These are phyloP conservation scores for Trissolcus basalis DNA, from an alignment of 1,140 invertebrate genomes.

Conservation along the genomic window DNA sequence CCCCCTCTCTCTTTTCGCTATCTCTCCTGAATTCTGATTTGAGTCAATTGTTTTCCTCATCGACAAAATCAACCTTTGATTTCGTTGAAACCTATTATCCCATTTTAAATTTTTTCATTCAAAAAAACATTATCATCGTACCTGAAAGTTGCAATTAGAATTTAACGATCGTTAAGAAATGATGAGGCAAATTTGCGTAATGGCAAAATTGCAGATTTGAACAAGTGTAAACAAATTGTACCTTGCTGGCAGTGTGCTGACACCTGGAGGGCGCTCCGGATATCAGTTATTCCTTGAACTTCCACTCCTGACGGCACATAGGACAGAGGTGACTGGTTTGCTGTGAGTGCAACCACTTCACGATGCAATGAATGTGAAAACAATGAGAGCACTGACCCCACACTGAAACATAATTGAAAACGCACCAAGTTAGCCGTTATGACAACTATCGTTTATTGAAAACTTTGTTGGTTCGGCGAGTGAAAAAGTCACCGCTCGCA, in stretches of 20 bases:
- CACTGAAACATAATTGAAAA: slow-evolving; percentile 79
- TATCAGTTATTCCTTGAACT: slow-evolving; percentile 88
- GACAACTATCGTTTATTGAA: background rate
- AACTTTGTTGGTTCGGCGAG: background rate
- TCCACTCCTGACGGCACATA: slow-evolving; percentile 99
- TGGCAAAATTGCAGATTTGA: background rate
- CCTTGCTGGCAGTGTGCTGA: slow-evolving; percentile 61
- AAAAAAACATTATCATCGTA: too few relatives aligned
- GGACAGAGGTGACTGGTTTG: slow-evolving; percentile 97
- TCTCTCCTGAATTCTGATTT: too few relatives aligned
- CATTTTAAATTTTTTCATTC: too few relatives aligned
- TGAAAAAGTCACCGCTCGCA: background rate
- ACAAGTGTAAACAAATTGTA: slow-evolving; percentile 7
- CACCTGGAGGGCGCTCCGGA: slow-evolving; percentile 64
- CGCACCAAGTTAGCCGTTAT: slow-evolving; percentile 2
- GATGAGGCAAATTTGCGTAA: too few relatives aligned
- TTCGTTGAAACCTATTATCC: too few relatives aligned
- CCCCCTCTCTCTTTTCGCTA: too few relatives aligned
- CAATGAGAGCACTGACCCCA: slow-evolving; percentile 99
- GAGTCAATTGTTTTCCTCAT: too few relatives aligned
- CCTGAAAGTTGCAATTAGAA: too few relatives aligned
- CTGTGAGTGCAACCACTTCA: slow-evolving; percentile 99
- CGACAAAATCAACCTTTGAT: too few relatives aligned
- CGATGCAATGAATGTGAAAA: slow-evolving; percentile 99
- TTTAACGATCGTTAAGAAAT: too few relatives aligned